phyloP scores from a whole-genome alignment of 2,888 invertebrate genomes.

The Sussaba pulchella region DNA sequence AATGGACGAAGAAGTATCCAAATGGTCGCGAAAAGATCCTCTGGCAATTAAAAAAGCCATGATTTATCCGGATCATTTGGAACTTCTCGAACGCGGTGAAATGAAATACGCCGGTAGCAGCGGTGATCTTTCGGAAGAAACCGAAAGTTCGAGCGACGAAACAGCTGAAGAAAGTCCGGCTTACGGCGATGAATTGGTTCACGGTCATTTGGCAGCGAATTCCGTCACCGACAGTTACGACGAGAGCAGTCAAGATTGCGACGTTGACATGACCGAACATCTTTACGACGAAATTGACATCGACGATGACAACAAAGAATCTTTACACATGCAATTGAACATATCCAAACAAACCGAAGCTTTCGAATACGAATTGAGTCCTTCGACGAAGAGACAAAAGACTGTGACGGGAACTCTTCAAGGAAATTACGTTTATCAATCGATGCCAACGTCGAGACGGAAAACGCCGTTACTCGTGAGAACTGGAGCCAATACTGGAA shows the following conservation, averaged over 20 bases:
- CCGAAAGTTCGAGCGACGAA: constrained; percentile 87
- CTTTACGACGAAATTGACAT: constrained; percentile 91
- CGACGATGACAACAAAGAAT: constrained; percentile 88
- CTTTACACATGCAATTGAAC: constrained; percentile 86
- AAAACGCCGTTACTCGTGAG: constrained; percentile 81
- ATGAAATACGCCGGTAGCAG: constrained; percentile 91
- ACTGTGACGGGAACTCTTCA: constrained; percentile 79
- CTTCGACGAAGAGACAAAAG: constrained; percentile 80
- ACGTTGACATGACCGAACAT: constrained; percentile 87
- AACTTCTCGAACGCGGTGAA: constrained; percentile 93
- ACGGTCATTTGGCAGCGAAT: constrained; percentile 83
- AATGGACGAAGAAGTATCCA: constrained; percentile 99
- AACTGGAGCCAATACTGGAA: constrained; percentile 74
- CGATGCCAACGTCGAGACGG: constrained; percentile 80
- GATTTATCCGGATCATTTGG: constrained; percentile 96
- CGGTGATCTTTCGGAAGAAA: constrained; percentile 88
- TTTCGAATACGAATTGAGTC: constrained; percentile 78
- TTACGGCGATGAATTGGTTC: constrained; percentile 82
- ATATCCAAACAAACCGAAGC: constrained; percentile 77
- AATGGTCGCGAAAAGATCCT: constrained; percentile 98
- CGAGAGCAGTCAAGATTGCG: constrained; percentile 82
- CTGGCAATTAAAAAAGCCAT: constrained; percentile 96
- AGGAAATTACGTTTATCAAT: constrained; percentile 81
- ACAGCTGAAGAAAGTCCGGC: constrained; percentile 82
- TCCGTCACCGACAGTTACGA: constrained; percentile 82